phyloP scores from a whole-genome alignment of 1,140 invertebrate genomes.

The Proctacanthus coquilletti region DNA sequence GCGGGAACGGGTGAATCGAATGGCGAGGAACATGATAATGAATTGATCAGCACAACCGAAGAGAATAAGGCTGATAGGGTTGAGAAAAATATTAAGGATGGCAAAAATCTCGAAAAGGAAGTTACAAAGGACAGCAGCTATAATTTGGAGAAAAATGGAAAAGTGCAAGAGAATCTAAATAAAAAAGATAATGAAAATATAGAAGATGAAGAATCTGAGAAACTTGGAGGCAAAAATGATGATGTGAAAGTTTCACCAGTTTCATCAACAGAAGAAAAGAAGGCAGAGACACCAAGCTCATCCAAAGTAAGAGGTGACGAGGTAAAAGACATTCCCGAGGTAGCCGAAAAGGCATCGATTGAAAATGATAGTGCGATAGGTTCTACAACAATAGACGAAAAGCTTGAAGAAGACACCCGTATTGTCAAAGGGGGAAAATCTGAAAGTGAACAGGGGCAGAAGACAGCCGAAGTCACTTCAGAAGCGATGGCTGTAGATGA shows the following conservation, averaged over 20 bases:
- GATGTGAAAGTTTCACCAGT: too few relatives aligned
- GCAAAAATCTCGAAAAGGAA: too few relatives aligned
- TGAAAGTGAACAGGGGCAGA: not conserved
- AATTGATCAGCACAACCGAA: not conserved
- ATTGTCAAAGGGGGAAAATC: not conserved
- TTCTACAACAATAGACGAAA: not conserved
- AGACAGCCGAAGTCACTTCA: not conserved
- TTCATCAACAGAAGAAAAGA: not conserved
- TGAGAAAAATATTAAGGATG: too few relatives aligned
- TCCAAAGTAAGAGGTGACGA: not conserved
- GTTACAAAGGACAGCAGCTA: too few relatives aligned
- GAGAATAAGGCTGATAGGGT: not conserved
- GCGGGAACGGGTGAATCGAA: not conserved
- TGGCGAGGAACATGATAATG: not conserved
- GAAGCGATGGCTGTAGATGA: not conserved
- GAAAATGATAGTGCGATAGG: not conserved
- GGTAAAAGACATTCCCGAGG: not conserved
- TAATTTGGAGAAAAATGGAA: too few relatives aligned
- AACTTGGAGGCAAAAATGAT: not conserved
- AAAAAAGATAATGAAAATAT: too few relatives aligned
- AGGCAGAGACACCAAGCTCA: not conserved
- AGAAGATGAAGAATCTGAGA: too few relatives aligned
- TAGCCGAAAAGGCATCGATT: not conserved
- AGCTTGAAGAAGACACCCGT: too few relatives aligned
- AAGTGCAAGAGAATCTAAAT: too few relatives aligned